Evolutionary conservation across 2,797 vertebrate species (phyloP).

Genomic region (Oceanodroma leucorhoa): DNA sequence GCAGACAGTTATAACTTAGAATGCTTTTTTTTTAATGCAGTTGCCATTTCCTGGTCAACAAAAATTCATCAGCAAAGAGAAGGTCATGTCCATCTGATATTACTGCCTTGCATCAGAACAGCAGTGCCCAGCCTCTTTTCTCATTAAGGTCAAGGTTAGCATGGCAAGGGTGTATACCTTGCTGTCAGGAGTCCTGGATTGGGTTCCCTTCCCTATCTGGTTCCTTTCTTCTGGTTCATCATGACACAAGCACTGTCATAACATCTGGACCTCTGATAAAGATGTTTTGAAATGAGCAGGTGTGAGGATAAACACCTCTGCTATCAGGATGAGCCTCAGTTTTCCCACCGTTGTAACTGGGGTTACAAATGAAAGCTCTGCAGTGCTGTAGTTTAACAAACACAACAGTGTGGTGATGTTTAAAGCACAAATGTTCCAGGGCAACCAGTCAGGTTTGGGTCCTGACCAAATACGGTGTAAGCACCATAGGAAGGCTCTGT

Average conservation of each 20-base stretch:
- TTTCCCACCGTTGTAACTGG: neutral
- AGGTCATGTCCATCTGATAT: neutral
- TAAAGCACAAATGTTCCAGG: neutral
- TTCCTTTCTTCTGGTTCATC: neutral
- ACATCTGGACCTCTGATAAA: neutral
- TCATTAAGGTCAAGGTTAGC: neutral
- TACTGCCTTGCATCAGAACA: neutral
- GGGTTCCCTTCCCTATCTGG: neutral
- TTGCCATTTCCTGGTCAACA: neutral
- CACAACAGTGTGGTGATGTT: neutral
- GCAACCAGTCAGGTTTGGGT: neutral
- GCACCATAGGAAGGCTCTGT: neutral
- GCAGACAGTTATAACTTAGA: neutral
- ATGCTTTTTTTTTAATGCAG: neutral
- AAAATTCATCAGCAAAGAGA: neutral
- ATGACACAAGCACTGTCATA: fast-evolving
- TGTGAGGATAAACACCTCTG: neutral
- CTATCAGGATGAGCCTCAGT: neutral
- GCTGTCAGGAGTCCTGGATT: neutral
- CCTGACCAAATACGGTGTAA: neutral
- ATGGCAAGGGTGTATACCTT: fast-evolving
- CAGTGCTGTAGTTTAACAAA: neutral
- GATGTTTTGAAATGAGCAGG: neutral
- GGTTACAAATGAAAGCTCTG: neutral
- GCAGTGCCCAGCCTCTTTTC: neutral